phyloP scores from a whole-genome alignment of 2,888 invertebrate genomes.

The Trichogramma evanescens region DNA sequence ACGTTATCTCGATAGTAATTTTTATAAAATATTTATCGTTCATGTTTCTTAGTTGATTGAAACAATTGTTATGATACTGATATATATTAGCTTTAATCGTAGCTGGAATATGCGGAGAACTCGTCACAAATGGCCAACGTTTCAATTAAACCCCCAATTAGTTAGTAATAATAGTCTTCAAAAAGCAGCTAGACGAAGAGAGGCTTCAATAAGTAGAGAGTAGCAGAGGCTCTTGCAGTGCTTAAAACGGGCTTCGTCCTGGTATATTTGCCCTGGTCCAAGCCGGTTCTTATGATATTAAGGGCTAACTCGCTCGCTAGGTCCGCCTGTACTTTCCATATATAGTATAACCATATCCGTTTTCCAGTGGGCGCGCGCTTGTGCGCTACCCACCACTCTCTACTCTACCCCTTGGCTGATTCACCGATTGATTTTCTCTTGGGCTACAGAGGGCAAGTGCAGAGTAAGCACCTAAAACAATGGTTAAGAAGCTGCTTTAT shows the following conservation, averaged over 20 bases:
- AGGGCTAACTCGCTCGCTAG: constrained; percentile 40
- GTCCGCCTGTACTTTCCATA: neutral
- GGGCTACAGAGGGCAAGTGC: constrained; percentile 2
- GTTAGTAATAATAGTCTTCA: constrained; percentile 44
- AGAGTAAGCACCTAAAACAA: constrained; percentile 12
- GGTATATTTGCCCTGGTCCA: constrained; percentile 39
- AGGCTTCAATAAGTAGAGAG: constrained; percentile 11
- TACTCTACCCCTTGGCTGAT: constrained; percentile 33
- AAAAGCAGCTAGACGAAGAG: constrained; percentile 3
- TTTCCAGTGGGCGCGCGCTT: constrained; percentile 7
- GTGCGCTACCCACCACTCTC: no score
- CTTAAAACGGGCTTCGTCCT: constrained; percentile 33
- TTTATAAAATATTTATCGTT: no score
- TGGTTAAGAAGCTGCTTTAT: constrained; percentile 17
- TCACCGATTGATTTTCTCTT: constrained; percentile 44
- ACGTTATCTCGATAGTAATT: no score
- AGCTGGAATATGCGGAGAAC: neutral
- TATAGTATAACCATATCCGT: neutral
- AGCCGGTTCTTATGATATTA: constrained; percentile 46
- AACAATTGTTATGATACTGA: no score
- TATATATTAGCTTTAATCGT: neutral
- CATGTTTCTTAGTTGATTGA: no score
- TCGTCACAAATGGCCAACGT: constrained; percentile 27
- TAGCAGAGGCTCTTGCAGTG: constrained; percentile 36
- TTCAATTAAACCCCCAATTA: constrained; percentile 47